Conservation (phyloP, 2,888 invertebrate genomes). For the Endomychus coccineus region DNA sequence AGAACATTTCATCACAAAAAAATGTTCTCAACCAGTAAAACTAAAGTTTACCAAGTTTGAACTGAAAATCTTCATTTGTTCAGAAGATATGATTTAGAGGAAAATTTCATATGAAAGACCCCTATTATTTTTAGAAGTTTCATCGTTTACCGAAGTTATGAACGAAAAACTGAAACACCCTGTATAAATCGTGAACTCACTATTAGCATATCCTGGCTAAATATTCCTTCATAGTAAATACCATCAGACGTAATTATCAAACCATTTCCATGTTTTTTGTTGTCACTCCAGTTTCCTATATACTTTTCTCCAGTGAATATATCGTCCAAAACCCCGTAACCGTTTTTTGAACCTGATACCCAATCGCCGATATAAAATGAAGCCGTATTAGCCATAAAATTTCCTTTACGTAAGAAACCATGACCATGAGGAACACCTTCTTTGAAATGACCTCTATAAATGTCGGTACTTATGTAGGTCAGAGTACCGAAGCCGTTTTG, state of each 20-base stretch:
- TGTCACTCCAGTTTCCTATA: slow-evolving; percentile 81
- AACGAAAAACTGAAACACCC: no score
- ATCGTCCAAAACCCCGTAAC: slow-evolving; percentile 86
- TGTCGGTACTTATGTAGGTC: slow-evolving; percentile 68
- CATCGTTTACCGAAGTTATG: no score
- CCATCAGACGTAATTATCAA: slow-evolving; percentile 83
- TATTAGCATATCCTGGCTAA: slow-evolving; percentile 68
- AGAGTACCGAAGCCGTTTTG: slow-evolving; percentile 75
- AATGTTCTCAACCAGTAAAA: no score
- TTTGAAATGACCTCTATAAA: slow-evolving; percentile 81
- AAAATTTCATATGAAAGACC: background rate
- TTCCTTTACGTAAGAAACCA: slow-evolving; percentile 73
- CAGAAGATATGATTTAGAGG: background rate
- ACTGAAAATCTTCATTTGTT: no score
- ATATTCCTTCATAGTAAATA: slow-evolving; percentile 84
- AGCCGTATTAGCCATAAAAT: slow-evolving; percentile 65
- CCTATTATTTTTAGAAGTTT: no score
- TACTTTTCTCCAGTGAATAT: slow-evolving; percentile 83
- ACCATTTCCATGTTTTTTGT: slow-evolving; percentile 76
- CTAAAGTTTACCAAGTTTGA: no score
- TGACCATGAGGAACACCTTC: slow-evolving; percentile 80
- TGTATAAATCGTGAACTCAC: slow-evolving; percentile 51
- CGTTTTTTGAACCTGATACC: slow-evolving; percentile 66
- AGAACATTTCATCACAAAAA: background rate
- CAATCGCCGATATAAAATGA: slow-evolving; percentile 88